Evolutionary conservation across 2,888 invertebrate species (phyloP).

Genomic region (Ophion ventricosus): DNA sequence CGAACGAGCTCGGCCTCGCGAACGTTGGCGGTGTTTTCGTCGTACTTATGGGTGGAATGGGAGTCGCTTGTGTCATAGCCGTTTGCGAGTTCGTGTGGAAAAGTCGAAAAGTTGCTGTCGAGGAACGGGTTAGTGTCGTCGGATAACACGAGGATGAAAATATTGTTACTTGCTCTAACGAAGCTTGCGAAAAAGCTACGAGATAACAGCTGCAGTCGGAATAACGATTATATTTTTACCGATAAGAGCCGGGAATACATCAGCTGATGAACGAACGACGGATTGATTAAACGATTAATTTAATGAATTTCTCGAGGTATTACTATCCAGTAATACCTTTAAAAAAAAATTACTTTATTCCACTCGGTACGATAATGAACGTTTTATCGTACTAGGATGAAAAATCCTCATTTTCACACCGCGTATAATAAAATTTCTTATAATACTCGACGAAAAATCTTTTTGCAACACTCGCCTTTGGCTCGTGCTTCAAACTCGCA

Average conservation of each 20-base stretch:
- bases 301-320: no score
- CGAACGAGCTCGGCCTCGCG: constrained; percentile 95
- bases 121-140: constrained; percentile 91
- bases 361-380: no score
- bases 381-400: no score
- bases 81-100: constrained; percentile 99
- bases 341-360: no score
- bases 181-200: constrained; percentile 65
- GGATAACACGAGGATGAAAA: constrained; percentile 76
- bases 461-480: no score
- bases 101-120: constrained; percentile 95
- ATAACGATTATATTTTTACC: constrained; percentile 78
- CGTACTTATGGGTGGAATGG: constrained; percentile 96
- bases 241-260: constrained; percentile 79
- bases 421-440: no score
- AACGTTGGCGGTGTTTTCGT: constrained; percentile 98
- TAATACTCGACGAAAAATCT: no score
- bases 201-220: constrained; percentile 73
- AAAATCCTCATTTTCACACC: no score
- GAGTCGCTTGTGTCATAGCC: constrained; percentile 95
- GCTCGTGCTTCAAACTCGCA: no score
- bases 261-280: constrained; percentile 79
- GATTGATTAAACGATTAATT: no score
- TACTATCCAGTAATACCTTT: no score
- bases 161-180: constrained; percentile 65